These are phyloP conservation scores for Ceraclea dissimilis DNA, from an alignment of 2,888 invertebrate genomes.

Conservation along the genomic window DNA sequence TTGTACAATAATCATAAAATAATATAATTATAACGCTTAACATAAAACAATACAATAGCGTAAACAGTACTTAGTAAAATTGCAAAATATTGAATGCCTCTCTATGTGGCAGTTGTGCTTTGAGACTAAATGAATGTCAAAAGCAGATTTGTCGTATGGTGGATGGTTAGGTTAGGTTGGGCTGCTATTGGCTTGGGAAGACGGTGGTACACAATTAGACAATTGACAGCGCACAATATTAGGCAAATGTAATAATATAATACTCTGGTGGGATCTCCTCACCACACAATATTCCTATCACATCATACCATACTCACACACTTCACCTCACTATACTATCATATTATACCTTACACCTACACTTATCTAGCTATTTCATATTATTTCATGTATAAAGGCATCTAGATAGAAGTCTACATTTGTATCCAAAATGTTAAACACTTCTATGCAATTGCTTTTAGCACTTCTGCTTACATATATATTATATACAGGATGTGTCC, in stretches of 20 bases:
- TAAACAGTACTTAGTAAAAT: conserved; percentile 16
- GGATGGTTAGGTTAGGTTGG: conserved; percentile 9
- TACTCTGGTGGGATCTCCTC: not conserved
- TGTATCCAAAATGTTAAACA: conserved; percentile 27
- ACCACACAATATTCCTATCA: not conserved
- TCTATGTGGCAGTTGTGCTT: conserved; percentile 18
- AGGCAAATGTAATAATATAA: conserved; percentile 19
- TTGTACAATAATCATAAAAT: conserved; percentile 25
- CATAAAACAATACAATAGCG: conserved; percentile 13
- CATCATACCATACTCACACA: not conserved
- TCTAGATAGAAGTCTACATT: conserved; percentile 27
- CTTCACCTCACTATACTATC: conserved; percentile 4
- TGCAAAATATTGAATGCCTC: conserved; percentile 23
- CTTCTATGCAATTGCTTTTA: conserved; percentile 27
- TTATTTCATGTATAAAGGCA: conserved; percentile 26
- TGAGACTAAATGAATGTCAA: conserved; percentile 19
- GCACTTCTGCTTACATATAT: conserved; percentile 23
- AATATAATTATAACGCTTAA: not conserved
- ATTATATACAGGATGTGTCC: too few relatives aligned
- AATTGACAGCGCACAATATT: conserved; percentile 23
- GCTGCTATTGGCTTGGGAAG: conserved; percentile 15
- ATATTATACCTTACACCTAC: conserved; percentile 5
- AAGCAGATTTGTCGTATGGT: conserved; percentile 1
- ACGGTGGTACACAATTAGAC: conserved; percentile 15
- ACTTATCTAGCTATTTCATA: not conserved